These are phyloP conservation scores for Falco rusticolus DNA, from an alignment of 2,797 vertebrate genomes.

Conservation along the genomic window DNA sequence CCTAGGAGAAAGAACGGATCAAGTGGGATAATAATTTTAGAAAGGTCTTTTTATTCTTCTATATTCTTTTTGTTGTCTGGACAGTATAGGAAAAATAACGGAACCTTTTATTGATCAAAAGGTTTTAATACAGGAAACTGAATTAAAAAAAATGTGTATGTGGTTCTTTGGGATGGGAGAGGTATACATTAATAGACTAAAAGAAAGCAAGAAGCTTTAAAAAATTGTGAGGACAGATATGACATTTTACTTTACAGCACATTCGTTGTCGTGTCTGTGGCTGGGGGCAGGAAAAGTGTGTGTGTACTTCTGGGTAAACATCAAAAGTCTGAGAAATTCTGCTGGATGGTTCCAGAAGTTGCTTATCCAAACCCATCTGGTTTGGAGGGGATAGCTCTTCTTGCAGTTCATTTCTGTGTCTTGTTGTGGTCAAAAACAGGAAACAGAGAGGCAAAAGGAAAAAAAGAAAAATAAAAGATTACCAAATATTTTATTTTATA, in stretches of 20 bases:
- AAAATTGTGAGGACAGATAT: background rate
- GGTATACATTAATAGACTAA: background rate
- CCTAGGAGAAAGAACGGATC: background rate
- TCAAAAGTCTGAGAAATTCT: background rate
- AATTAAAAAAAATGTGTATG: rapidly evolving
- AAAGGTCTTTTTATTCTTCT: background rate
- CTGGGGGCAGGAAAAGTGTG: background rate
- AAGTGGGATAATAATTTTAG: background rate
- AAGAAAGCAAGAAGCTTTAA: background rate
- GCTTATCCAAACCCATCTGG: background rate
- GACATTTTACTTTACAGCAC: background rate
- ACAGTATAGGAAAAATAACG: background rate
- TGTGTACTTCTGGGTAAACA: background rate
- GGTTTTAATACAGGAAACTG: background rate
- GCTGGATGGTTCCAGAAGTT: background rate
- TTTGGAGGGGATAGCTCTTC: background rate
- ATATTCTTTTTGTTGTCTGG: background rate
- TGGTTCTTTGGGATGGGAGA: background rate
- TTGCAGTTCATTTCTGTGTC: background rate
- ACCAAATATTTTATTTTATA: background rate
- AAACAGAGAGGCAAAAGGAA: background rate
- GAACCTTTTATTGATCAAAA: background rate
- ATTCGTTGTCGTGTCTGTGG: background rate
- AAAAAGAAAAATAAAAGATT: background rate
- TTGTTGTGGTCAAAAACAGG: background rate